Evolutionary conservation across 2,113 vertebrate species (phyloP), one percentile per base, ranked within the genome.

Genomic region (Takifugu flavidus): DNA sequence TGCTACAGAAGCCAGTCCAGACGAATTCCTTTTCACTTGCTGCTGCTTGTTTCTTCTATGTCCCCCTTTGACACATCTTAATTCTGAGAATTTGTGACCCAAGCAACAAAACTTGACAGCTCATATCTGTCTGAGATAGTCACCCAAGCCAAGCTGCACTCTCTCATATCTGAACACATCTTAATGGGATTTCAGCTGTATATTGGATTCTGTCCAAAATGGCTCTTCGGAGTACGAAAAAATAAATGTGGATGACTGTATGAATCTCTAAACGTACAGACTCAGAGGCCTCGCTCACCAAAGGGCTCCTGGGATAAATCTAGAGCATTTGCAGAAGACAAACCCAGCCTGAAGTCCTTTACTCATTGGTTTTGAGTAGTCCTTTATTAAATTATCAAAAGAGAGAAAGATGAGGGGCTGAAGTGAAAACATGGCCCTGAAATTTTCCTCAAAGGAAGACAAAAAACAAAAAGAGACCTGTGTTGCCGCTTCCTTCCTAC

Each of bases 141-240:
- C 47, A 62, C 66, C 56, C 39, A 59, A 74, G 59, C 75, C 71
- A 73, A 80, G 70, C 59, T 65, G 79, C 78, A 60, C 56, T 67
- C 58, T 65, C 65, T 65, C 80, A 69, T 83, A 87, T 87, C 76
- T 76, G 50, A 65, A 54, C n/a, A 49, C 71, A 75, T 83, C 83
- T 80, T 79, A 83, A 85, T 80, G 59, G 79, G 70, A 82, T 83
- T 87, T 82, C 39, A 42, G 56, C 72, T 49, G 62, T 62, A 80
- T 75, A 80, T 79, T 82, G 73, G 63, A 77, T 79, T 74, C 67
- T 60, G 63, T 20, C 64, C 54, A 62, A 67, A 65, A 67, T 70
- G 66, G 39, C 59, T 74, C 62, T 66, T 45, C 13, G 12, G 1
- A 45, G 44, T 45, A 15, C 7, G 29, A 31, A 31, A 31, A 20